Conservation (phyloP, 2,888 invertebrate species). For the Abrostola triplasia region DNA sequence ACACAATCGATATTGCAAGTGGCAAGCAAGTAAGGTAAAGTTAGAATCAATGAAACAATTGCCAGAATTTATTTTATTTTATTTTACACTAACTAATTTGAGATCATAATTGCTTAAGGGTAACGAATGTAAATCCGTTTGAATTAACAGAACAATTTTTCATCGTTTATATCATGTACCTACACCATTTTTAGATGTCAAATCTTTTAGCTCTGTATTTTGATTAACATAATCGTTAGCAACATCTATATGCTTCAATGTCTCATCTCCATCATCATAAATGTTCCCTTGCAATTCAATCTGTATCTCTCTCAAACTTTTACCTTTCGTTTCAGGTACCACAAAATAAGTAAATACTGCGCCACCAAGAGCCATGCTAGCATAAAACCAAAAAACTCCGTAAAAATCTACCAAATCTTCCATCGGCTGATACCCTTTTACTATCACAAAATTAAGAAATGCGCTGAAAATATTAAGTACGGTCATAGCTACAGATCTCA, state of each 20-base stretch:
- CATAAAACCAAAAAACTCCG: constrained; percentile 86
- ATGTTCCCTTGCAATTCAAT: constrained; percentile 77
- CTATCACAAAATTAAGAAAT: constrained; percentile 81
- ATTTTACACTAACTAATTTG: no score
- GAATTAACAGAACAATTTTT: no score
- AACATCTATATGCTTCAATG: constrained; percentile 39
- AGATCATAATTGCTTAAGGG: no score
- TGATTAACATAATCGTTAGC: constrained; percentile 33
- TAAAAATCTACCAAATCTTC: constrained; percentile 82
- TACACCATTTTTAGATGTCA: constrained; percentile 21
- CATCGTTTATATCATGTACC: not conserved
- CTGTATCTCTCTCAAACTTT: constrained; percentile 77
- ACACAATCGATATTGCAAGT: no score
- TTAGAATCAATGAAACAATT: no score
- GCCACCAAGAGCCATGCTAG: constrained; percentile 79
- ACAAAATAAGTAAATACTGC: constrained; percentile 80
- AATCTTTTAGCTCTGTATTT: constrained; percentile 44
- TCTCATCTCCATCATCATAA: constrained; percentile 58
- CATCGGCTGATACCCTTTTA: constrained; percentile 85
- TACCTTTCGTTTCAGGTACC: constrained; percentile 88
- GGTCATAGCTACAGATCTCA: constrained; percentile 87
- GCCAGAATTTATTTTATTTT: no score
- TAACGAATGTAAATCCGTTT: no score
- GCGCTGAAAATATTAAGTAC: constrained; percentile 83
- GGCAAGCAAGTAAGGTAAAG: no score